These are phyloP conservation scores for Octopus sinensis DNA, from an alignment of 1,140 invertebrate genomes.

Conservation along the genomic window DNA sequence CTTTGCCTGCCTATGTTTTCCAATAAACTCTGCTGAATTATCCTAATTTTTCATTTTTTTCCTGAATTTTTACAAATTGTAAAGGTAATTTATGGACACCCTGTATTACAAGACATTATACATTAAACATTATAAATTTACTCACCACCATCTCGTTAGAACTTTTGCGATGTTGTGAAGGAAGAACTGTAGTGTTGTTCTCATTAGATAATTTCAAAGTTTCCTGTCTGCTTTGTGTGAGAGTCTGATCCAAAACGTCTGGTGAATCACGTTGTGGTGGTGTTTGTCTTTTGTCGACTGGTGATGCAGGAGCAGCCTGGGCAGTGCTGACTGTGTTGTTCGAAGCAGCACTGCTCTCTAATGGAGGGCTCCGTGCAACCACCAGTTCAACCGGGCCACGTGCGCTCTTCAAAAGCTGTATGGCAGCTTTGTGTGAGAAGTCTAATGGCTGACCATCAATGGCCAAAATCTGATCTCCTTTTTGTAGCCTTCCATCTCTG, in stretches of 20 bases:
- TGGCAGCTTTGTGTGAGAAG: conserved; percentile 83
- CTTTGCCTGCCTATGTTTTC: too few relatives aligned
- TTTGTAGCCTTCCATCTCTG: conserved; percentile 73
- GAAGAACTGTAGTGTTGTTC: background rate
- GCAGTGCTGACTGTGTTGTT: too few relatives aligned
- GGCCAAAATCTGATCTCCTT: conserved; percentile 85
- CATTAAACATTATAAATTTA: background rate
- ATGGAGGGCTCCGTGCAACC: conserved; percentile 63
- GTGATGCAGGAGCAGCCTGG: too few relatives aligned
- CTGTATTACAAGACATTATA: too few relatives aligned
- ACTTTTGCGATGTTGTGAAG: background rate
- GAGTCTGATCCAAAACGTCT: too few relatives aligned
- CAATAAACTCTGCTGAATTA: too few relatives aligned
- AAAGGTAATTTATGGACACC: too few relatives aligned
- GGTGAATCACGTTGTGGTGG: too few relatives aligned
- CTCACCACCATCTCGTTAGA: background rate
- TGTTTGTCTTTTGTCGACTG: too few relatives aligned
- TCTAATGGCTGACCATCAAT: conserved; percentile 81
- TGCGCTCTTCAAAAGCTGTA: conserved; percentile 77
- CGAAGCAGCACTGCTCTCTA: too few relatives aligned
- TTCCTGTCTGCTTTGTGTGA: background rate
- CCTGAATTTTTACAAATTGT: too few relatives aligned
- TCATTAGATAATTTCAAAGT: background rate
- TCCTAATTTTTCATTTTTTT: too few relatives aligned
- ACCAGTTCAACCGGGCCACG: conserved; percentile 73